These are phyloP conservation scores for Syndactyla subalaris DNA, from an alignment of 2,797 vertebrate species.

Conservation along the genomic window DNA sequence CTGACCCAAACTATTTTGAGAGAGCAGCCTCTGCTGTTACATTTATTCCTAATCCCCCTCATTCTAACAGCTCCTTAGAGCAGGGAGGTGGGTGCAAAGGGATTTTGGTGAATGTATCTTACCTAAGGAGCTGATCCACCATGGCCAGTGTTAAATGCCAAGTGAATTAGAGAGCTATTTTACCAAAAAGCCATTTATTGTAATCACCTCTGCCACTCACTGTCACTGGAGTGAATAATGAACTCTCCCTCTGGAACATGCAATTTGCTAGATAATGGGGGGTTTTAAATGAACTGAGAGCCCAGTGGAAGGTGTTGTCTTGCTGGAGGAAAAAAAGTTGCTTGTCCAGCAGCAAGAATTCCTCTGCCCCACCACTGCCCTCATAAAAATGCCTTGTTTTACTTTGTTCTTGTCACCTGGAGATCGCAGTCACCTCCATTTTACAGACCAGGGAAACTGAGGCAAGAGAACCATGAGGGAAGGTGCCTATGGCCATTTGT, in stretches of 20 bases:
- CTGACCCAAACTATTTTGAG: background rate
- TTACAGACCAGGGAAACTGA: background rate
- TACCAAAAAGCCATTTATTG: conserved; percentile 13
- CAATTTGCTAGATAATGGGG: background rate
- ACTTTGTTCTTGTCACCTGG: background rate
- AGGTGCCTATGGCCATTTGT: accelerated
- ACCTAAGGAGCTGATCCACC: background rate
- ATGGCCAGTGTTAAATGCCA: conserved; percentile 3
- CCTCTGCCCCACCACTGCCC: background rate
- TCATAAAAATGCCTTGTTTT: background rate
- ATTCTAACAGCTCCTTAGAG: background rate
- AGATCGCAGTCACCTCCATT: background rate
- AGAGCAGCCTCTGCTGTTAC: background rate
- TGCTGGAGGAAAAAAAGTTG: conserved; percentile 1
- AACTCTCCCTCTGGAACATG: background rate
- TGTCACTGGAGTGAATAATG: background rate
- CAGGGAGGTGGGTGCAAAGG: background rate
- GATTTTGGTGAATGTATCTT: background rate
- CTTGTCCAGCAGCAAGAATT: background rate
- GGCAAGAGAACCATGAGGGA: background rate
- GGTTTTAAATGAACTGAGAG: background rate
- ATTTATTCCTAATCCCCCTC: conserved; percentile 2
- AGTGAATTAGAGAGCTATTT: background rate
- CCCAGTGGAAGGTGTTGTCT: background rate
- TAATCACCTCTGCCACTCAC: background rate